Base-by-base conservation (phyloP, 1,140 invertebrate genomes). In the Brachionus rubens region DNA sequence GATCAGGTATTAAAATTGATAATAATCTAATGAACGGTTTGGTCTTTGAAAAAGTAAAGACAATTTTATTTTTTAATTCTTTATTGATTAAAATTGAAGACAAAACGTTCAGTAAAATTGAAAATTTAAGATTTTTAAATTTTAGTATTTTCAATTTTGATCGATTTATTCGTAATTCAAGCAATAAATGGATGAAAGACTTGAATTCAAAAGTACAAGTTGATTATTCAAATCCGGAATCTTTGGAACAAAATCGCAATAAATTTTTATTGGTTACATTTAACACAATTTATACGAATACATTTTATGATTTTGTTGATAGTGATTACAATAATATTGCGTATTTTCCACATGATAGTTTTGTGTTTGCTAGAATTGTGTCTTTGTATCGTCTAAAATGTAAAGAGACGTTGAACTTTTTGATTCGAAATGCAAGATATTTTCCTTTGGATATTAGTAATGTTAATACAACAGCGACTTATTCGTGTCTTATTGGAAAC, bases 121-220 rank as follows among this genome's bases (percentile, higher is more conserved):
- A 33, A 4, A 59, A 36, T 36, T n/a, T 59, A 16, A 21, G 28
- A 19, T 59, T 41, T 41, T 59, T 59, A 59, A 59, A 59, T 59
- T 59, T 59, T 19, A 59, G 54, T 21, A 59, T 59, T 36, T 16
- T 59, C 0, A 59, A 59, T 7, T 59, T 59, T 59, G 4, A 41
- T 0, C 33, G 36, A 6, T 59, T 59, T 59, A 33, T 59, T 9
- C 33, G 36, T 19, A 65, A 65, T 43, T 65, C 59, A 24, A 65
- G 36, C 2, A 65, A 65, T 5, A 65, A 65, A 65, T 65, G 59
- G 59, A 65, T 65, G 59, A 36, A 43, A 21, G 43, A 19, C 43
- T 41, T 65, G 6, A 65, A 65, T 65, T 21, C 59, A 9, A 43
- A 65, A 43, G 43, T 65, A 9, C 10, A 43, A 24, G 40, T 65